Evolutionary conservation across 1,140 invertebrate species (phyloP), one percentile per base, ranked within the genome.

Genomic region (Battus philenor): DNA sequence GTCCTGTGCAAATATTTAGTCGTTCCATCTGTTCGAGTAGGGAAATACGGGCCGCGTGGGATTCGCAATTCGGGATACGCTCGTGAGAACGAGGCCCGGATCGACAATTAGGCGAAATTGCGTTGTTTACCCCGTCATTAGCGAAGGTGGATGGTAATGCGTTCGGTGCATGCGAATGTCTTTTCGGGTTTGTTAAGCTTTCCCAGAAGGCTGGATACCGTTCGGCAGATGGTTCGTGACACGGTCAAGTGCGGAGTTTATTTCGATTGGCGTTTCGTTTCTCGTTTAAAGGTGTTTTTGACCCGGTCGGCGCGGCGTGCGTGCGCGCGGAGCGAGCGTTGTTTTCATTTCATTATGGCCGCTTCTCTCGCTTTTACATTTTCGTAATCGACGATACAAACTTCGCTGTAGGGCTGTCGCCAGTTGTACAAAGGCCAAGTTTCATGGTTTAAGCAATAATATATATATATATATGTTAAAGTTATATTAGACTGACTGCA

Each of bases 341-440:
- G 76, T 82, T 82, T 78, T 78, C 72, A 73, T 79, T 81, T 69
- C 72, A 80, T 78, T 74, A 79, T 67, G 67, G 66, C 69, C 70
- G 73, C 71, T 73, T 79, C 75, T 75, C 74, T 77, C 63, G 71
- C 72, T 77, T 79, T 79, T 79, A 80, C 75, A 73, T 80, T 80
- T 79, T 77, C 73, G 73, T 79, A 80, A 82, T 80, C 71, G 64
- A 54, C 67, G 72, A 78, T 73, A 73, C 67, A 62, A 70, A 68
- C 58, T 57, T 50, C 48, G 49, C 44, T 59, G 57, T 73, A 78
- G 66, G 74, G 74, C 64, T 74, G 68, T 20, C 18, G 18, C 6
- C 2, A 20, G 18, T 20, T 20, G 2, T n/a, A n/a, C n/a, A n/a
- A n/a, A n/a, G n/a, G n/a, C n/a, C n/a, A n/a, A n/a, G n/a, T n/a